A percentile compares a stretch with the other conserved stretches of the same genome.
These are phyloP conservation scores for Cynoglossus semilaevis DNA, from an alignment of 2,113 vertebrate species.

Conservation along the genomic window DNA sequence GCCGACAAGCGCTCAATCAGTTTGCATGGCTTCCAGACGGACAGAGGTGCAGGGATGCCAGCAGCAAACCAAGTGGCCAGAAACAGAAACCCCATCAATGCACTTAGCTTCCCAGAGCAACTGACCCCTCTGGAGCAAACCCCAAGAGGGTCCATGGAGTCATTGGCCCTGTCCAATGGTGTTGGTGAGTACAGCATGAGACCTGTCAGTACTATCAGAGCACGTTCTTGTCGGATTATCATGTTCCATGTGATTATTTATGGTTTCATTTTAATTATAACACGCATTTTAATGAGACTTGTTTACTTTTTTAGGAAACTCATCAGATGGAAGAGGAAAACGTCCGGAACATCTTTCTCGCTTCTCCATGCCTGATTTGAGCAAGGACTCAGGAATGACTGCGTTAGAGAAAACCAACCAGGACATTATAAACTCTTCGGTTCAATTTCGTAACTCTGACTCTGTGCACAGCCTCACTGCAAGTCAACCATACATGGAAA, in stretches of 20 bases:
- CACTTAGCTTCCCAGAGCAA: conserved; percentile 89
- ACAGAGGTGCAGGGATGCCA: conserved; percentile 61
- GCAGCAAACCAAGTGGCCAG: conserved; percentile 78
- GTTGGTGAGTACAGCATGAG: conserved; percentile 79
- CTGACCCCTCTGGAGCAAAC: conserved; percentile 91
- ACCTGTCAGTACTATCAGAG: not conserved
- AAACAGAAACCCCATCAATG: conserved; percentile 89
- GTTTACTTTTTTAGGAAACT: conserved; percentile 78
- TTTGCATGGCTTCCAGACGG: conserved; percentile 88
- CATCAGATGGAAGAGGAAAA: conserved; percentile 85
- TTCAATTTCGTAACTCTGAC: conserved; percentile 91
- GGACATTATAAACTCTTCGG: conserved; percentile 89
- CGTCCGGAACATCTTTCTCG: conserved; percentile 93
- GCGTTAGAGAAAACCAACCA: conserved; percentile 93
- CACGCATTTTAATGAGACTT: not conserved
- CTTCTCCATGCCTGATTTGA: conserved; percentile 98
- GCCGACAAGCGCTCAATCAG: conserved; percentile 86
- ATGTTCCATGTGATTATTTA: not conserved
- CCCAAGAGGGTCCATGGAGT: conserved; percentile 93
- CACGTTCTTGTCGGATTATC: not conserved
- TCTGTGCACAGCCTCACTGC: conserved; percentile 89
- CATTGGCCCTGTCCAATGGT: conserved; percentile 87
- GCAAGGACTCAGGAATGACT: conserved; percentile 98
- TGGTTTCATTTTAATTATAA: not conserved
- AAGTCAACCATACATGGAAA: conserved; percentile 86